phyloP scores from a whole-genome alignment of 2,888 invertebrate genomes.

The Dynastes maya region DNA sequence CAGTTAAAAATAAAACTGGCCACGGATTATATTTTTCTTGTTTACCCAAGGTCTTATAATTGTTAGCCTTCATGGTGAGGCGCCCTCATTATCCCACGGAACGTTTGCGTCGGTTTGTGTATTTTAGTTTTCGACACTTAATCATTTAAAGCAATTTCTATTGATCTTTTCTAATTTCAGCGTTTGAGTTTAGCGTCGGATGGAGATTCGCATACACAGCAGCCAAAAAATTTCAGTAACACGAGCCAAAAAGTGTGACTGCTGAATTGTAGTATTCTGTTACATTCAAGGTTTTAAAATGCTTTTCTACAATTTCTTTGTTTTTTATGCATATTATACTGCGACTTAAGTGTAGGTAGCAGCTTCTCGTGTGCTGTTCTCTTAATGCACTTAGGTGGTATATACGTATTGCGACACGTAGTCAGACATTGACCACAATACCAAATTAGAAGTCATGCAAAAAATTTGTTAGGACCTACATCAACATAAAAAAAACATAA shows the following conservation, averaged over 20 bases:
- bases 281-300: too few species aligned
- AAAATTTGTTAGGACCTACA: too few species aligned
- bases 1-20: slow-evolving; percentile 29
- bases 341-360: too few species aligned
- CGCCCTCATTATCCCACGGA: slow-evolving; percentile 4
- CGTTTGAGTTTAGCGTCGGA: not conserved
- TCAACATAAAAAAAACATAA: too few species aligned
- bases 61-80: slow-evolving; percentile 17
- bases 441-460: too few species aligned
- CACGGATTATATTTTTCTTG: slow-evolving; percentile 30
- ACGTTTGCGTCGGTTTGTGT: not conserved
- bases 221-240: not conserved
- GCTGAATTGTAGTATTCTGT: not conserved
- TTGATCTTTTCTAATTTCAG: slow-evolving; percentile 1
- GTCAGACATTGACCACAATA: too few species aligned
- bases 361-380: too few species aligned
- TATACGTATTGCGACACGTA: too few species aligned
- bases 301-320: too few species aligned
- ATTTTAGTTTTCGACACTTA: slow-evolving; percentile 20
- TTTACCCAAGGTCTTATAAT: slow-evolving; percentile 38
- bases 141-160: not conserved
- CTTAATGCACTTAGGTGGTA: too few species aligned
- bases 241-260: not conserved
- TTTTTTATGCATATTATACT: too few species aligned
- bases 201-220: slow-evolving; percentile 1